Evolutionary conservation across 2,797 vertebrate genomes (phyloP), one percentile per base, ranked within the genome.

Genomic region (Gobionotothen gibberifrons): DNA sequence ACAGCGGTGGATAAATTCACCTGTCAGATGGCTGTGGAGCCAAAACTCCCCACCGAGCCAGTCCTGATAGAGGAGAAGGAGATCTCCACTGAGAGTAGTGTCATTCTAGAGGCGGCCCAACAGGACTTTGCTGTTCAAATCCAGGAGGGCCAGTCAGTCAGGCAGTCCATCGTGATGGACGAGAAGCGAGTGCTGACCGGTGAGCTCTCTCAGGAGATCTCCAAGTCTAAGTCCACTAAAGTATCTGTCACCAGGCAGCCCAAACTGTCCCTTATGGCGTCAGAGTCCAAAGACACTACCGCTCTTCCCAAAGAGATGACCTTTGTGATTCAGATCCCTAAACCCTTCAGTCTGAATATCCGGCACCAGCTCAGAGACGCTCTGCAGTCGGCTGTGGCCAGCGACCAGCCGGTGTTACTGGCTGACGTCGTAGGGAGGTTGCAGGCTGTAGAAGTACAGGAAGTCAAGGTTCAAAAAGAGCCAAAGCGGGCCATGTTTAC

Each of bases 71-170:
- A 90, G 69, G 90, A 93, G 76, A 93, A 93, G 60, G 91, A 90
- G 56, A 69, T 96, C 17, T 86, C 93, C 26, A 93, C 96, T 47
- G 96, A 97, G 90, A 96, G 74, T 29, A 86, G 90, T 29, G 66
- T 77, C 63, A 72, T 89, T 10, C 91, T 97, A 60, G 87, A 95
- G 76, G 93, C 92, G 68, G 79, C 95, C 64, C 92, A 94, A 62
- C 93, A 96, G 88, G 95, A 97, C 84, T 95, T 95, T 89, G 95
- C 96, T 39, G 92, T 93, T 83, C 93, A 95, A 77, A 96, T 96
- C 56, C 87, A 93, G 12, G 96, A 98, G 84, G 95, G 95, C 26
- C 96, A 96, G 85, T 94, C 95, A 52, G 87, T 98, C 63, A 94
- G 93, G 67, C 94, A 97, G 89, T 95, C 96, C 0, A 90, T 98